Conservation (phyloP, 1,140 invertebrate genomes). For the Cydia pomonella region DNA sequence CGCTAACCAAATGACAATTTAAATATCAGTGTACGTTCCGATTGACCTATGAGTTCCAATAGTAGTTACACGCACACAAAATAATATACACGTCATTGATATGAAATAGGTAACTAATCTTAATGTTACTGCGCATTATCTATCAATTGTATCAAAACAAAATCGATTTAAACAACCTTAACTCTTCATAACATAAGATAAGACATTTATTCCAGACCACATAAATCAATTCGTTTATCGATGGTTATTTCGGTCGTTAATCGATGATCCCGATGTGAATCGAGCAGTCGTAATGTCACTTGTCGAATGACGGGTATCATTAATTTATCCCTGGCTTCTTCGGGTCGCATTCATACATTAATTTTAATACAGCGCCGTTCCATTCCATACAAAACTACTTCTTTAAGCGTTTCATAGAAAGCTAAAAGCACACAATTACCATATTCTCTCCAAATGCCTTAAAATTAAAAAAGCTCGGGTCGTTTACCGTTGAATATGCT, state of each 20-base stretch:
- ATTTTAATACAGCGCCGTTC: not conserved
- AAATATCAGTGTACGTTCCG: too few relatives aligned
- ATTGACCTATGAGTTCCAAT: too few relatives aligned
- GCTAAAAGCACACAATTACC: not conserved
- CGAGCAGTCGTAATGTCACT: constrained; percentile 50
- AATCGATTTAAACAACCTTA: constrained; percentile 30
- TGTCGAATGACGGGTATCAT: constrained; percentile 57
- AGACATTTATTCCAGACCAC: constrained; percentile 37
- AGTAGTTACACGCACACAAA: not conserved
- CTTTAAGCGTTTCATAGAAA: not conserved
- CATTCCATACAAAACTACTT: not conserved
- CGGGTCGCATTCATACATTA: not conserved
- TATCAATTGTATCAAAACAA: constrained; percentile 15
- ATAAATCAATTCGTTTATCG: constrained; percentile 46
- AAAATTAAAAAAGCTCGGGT: not conserved
- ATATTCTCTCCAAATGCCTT: too few relatives aligned
- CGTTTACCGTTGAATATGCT: not conserved
- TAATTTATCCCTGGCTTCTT: constrained; percentile 48
- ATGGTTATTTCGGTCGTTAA: constrained; percentile 37
- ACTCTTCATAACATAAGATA: constrained; percentile 21
- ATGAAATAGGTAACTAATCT: not conserved
- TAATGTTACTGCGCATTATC: not conserved
- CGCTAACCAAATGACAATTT: too few relatives aligned
- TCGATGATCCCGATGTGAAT: constrained; percentile 38
- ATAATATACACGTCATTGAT: not conserved